Base-by-base conservation (phyloP, 2,888 invertebrate species). In the Anaspis maculata region DNA sequence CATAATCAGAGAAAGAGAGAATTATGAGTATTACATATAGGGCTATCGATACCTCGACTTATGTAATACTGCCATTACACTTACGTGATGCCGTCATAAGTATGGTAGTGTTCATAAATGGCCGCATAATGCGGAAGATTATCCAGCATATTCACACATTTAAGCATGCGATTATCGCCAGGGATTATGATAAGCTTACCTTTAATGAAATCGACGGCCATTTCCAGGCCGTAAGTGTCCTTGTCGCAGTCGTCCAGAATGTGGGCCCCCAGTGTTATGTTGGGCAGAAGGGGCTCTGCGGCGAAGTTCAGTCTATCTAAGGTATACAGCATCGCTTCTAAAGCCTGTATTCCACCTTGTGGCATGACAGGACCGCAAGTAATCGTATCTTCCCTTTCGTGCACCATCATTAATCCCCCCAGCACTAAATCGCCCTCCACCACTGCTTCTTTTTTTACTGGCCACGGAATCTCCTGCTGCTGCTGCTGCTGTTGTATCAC, bases 121-220 rank as follows among this genome's bases (percentile, higher is more conserved):
- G n/a, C n/a, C n/a, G n/a, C n/a, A n/a, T n/a, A n/a, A n/a, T n/a
- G n/a, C n/a, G n/a, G n/a, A n/a, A n/a, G n/a, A n/a, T n/a, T n/a
- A n/a, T n/a, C n/a, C n/a, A n/a, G n/a, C n/a, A n/a, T n/a, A n/a
- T n/a, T n/a, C n/a, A n/a, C n/a, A n/a, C n/a, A n/a, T n/a, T n/a
- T n/a, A n/a, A n/a, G n/a, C n/a, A n/a, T n/a, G n/a, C n/a, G n/a
- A n/a, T n/a, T n/a, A n/a, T n/a, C n/a, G n/a, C n/a, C n/a, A n/a
- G n/a, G n/a, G n/a, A n/a, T n/a, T n/a, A n/a, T n/a, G 19, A 9
- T 9, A 19, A 9, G 63, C 77, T 70, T 68, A 94, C 94, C 92
- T 83, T 92, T 89, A 42, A 94, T 94, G 62, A 94, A 94, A 67
- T 94, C 92, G 11, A 94, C 87, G n/a, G 92, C 90, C 82, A 94